These are phyloP conservation scores for Cotesia congregata DNA, from an alignment of 2,888 invertebrate genomes.

Conservation along the genomic window DNA sequence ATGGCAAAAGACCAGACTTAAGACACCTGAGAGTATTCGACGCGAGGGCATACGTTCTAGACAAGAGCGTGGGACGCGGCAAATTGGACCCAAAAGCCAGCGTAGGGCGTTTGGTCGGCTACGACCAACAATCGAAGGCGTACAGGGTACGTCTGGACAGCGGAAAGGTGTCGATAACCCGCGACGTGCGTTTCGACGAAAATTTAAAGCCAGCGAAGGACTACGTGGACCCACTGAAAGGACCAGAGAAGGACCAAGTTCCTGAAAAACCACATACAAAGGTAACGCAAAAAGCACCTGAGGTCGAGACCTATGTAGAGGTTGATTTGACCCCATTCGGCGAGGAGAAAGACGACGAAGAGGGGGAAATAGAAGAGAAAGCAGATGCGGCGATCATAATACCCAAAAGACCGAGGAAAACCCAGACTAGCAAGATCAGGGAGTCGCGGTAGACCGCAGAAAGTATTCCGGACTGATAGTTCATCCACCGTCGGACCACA, in stretches of 20 bases:
- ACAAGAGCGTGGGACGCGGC: slow-evolving; percentile 31
- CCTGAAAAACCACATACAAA: background rate
- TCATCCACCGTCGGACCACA: background rate
- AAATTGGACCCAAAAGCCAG: slow-evolving; percentile 27
- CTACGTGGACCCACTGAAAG: background rate
- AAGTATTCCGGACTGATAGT: too few species aligned
- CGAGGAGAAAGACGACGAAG: background rate
- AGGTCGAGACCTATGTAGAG: background rate
- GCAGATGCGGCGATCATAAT: too few species aligned
- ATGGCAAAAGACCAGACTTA: slow-evolving; percentile 24
- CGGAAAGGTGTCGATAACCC: too few species aligned
- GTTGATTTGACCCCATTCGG: background rate
- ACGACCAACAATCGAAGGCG: background rate
- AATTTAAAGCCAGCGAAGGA: background rate
- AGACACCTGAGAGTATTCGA: slow-evolving; percentile 40
- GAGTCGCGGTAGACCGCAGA: too few species aligned
- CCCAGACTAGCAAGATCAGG: too few species aligned
- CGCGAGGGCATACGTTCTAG: slow-evolving; percentile 25
- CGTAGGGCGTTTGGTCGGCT: slow-evolving; percentile 29
- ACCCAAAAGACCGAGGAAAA: too few species aligned
- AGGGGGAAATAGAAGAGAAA: background rate
- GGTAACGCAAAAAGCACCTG: background rate
- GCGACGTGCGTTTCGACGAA: too few species aligned
- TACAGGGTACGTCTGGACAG: too few species aligned
- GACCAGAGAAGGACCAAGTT: background rate